Evolutionary conservation across 2,113 vertebrate genomes (phyloP).

Genomic region (Argyrosomus japonicus): DNA sequence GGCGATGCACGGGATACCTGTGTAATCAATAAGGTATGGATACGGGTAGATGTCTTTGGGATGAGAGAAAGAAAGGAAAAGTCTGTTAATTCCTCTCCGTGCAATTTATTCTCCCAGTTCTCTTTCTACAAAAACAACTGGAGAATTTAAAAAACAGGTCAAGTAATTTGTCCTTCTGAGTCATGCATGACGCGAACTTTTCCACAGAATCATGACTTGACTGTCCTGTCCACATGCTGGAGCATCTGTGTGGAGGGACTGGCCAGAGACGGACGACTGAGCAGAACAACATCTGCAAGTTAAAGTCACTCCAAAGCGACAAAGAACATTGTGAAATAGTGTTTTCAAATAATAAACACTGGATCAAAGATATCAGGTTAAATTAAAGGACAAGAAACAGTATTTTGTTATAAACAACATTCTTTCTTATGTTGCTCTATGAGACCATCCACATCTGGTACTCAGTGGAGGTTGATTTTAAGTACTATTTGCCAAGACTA

Average conservation of each 20-base stretch:
- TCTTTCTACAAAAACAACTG: slow-evolving; percentile 46
- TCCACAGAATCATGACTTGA: slow-evolving; percentile 55
- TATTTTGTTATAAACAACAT: background rate
- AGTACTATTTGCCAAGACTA: background rate
- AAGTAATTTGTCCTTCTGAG: slow-evolving; percentile 61
- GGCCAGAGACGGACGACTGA: slow-evolving; percentile 3
- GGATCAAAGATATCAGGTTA: background rate
- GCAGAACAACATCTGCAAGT: background rate
- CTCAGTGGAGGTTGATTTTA: background rate
- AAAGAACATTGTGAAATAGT: background rate
- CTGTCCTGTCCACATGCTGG: slow-evolving; percentile 8
- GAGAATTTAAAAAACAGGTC: slow-evolving; percentile 56
- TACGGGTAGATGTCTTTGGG: slow-evolving; percentile 85
- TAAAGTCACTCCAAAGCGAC: slow-evolving; percentile 1
- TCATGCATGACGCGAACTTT: slow-evolving; percentile 70
- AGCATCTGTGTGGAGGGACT: slow-evolving; percentile 18
- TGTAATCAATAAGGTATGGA: slow-evolving; percentile 84
- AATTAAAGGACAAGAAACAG: background rate
- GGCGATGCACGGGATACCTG: slow-evolving; percentile 77
- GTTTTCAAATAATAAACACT: slow-evolving; percentile 8
- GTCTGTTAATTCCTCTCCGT: slow-evolving; percentile 37
- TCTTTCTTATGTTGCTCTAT: background rate
- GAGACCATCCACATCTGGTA: background rate
- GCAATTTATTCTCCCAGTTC: slow-evolving; percentile 5
- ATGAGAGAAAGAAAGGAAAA: slow-evolving; percentile 57